phyloP scores from a whole-genome alignment of 2,113 vertebrate genomes.

The Condylura cristata region DNA sequence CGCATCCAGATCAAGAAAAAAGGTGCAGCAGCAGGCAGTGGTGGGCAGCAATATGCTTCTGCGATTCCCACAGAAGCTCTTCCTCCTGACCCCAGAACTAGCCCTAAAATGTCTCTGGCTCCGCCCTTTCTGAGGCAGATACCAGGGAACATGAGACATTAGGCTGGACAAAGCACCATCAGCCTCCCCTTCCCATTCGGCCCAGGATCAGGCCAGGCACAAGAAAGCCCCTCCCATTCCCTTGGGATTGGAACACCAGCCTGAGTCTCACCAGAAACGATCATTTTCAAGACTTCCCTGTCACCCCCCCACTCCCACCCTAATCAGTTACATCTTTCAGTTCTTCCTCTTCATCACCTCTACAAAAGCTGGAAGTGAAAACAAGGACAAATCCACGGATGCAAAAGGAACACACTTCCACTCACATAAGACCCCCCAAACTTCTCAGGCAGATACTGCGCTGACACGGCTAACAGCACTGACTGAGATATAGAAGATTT shows the following conservation, averaged over 20 bases:
- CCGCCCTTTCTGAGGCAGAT: constrained; percentile 44
- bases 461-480: constrained; percentile 26
- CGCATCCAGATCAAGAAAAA: neutral
- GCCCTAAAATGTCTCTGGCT: constrained; percentile 34
- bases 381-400: neutral
- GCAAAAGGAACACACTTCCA: neutral
- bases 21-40: neutral
- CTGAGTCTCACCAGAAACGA: constrained; percentile 52
- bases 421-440: neutral
- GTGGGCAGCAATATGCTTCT: neutral
- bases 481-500: constrained; percentile 72
- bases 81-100: neutral
- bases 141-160: constrained; percentile 36
- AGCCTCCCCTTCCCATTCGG: constrained; percentile 17
- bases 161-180: constrained; percentile 63
- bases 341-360: neutral
- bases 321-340: neutral
- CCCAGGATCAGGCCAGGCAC: constrained; percentile 40
- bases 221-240: constrained; percentile 67
- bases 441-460: constrained; percentile 14
- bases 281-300: constrained; percentile 34
- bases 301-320: neutral
- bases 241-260: constrained; percentile 53
- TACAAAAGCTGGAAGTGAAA: neutral
- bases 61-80: neutral